phyloP scores from a whole-genome alignment of 2,113 vertebrate species.

The Choloepus hoffmanni region DNA sequence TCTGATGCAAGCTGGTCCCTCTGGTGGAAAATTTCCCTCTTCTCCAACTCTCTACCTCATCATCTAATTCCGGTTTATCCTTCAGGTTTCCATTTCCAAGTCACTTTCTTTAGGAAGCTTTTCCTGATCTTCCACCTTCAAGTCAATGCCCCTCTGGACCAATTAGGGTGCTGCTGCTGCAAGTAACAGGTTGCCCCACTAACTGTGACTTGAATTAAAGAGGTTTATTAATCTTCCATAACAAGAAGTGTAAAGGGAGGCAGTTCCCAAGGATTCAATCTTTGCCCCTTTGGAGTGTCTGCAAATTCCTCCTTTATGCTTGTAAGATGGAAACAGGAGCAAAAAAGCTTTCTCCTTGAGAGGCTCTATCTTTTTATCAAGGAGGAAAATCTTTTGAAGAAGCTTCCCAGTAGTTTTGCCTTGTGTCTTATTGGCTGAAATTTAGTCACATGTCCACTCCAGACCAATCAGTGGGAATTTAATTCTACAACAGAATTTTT shows the following conservation, averaged over 20 bases:
- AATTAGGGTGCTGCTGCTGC: background rate
- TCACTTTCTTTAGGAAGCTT: background rate
- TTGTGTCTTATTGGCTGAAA: background rate
- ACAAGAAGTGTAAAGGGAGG: background rate
- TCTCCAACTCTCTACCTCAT: background rate
- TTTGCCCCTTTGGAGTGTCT: background rate
- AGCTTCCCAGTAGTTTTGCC: background rate
- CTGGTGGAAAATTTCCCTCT: background rate
- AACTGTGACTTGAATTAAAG: background rate
- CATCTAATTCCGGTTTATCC: background rate
- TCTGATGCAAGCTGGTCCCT: background rate
- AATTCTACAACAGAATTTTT: background rate
- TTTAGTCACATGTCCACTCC: background rate
- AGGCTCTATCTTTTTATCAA: background rate
- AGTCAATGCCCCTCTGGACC: background rate
- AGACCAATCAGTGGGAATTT: background rate
- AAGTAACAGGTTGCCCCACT: background rate
- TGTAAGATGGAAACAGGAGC: conserved; percentile 4
- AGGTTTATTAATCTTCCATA: background rate
- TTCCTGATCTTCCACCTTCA: background rate
- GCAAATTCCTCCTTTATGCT: background rate
- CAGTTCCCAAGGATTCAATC: background rate
- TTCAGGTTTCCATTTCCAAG: conserved; percentile 13
- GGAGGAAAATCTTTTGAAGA: background rate
- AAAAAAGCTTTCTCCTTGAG: background rate